Conservation (phyloP, 2,888 invertebrate species). For the Heliconius cydno region DNA sequence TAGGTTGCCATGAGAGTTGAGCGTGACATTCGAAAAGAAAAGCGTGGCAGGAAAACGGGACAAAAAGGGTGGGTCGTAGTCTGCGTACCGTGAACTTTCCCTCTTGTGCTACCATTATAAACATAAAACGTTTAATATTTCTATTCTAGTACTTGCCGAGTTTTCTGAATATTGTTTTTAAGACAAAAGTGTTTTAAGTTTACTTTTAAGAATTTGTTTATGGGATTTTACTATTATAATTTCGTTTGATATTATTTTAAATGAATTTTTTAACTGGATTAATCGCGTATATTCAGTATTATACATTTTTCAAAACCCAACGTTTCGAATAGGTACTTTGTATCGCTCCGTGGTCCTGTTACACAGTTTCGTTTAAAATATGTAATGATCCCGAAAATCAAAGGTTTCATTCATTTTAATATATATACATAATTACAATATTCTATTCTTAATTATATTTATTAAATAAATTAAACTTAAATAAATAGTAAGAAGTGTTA, state of each 20-base stretch:
- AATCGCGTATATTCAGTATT: too few species aligned
- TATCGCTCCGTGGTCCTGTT: too few species aligned
- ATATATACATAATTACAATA: too few species aligned
- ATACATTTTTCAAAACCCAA: too few species aligned
- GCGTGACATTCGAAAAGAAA: slow-evolving; percentile 66
- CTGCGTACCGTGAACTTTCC: slow-evolving; percentile 50
- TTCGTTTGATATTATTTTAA: neutral
- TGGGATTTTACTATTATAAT: neutral
- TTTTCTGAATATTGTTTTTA: slow-evolving; percentile 10
- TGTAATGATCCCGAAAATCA: too few species aligned
- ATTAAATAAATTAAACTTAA: too few species aligned
- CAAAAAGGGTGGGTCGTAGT: slow-evolving; percentile 71
- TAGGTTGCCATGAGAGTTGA: slow-evolving; percentile 53
- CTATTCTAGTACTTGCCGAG: neutral
- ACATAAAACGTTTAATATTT: slow-evolving; percentile 18
- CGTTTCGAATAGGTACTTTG: too few species aligned
- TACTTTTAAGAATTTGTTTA: neutral
- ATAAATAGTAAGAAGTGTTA: too few species aligned
- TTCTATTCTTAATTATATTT: too few species aligned
- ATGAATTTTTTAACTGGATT: neutral
- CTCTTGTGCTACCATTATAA: slow-evolving; percentile 28
- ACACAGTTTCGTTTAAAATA: too few species aligned
- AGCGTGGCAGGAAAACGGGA: slow-evolving; percentile 71
- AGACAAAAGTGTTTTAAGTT: neutral
- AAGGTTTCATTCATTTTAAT: too few species aligned